Conservation (phyloP, 2,113 vertebrate genomes). For the Paradisaea rubra region DNA sequence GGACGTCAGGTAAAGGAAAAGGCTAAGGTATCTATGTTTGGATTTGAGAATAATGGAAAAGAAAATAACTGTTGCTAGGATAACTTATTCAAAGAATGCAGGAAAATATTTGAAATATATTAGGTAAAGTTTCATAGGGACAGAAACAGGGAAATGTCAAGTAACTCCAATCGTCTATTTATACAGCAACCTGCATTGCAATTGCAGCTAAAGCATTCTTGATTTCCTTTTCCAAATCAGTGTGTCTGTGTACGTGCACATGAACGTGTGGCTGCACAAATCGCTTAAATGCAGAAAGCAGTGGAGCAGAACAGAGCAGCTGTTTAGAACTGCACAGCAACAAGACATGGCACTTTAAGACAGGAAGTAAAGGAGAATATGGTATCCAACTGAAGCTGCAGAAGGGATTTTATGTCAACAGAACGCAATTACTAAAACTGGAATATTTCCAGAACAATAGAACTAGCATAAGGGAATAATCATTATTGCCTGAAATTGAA, state of each 20-base stretch:
- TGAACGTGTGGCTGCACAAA: neutral
- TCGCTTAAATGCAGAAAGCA: neutral
- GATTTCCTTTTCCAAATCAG: neutral
- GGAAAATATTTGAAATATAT: neutral
- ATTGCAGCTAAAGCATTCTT: neutral
- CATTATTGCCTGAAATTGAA: conserved; percentile 44
- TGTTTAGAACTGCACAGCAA: conserved; percentile 20
- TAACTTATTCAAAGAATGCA: neutral
- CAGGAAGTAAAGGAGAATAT: conserved; percentile 26
- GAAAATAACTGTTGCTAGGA: neutral
- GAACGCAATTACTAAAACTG: conserved; percentile 44
- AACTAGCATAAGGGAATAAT: conserved; percentile 36
- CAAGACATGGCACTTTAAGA: conserved; percentile 12
- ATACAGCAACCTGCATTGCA: neutral
- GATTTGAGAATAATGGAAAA: neutral
- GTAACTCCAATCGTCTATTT: neutral
- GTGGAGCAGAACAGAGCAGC: conserved; percentile 26
- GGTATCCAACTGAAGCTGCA: conserved; percentile 18
- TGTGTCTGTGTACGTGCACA: neutral
- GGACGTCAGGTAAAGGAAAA: neutral
- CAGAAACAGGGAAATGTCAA: neutral
- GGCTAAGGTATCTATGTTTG: neutral
- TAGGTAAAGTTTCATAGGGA: neutral
- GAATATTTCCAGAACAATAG: conserved; percentile 51
- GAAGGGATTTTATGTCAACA: conserved; percentile 49